phyloP scores from a whole-genome alignment of 2,113 vertebrate species.

The Gadus chalcogrammus region DNA sequence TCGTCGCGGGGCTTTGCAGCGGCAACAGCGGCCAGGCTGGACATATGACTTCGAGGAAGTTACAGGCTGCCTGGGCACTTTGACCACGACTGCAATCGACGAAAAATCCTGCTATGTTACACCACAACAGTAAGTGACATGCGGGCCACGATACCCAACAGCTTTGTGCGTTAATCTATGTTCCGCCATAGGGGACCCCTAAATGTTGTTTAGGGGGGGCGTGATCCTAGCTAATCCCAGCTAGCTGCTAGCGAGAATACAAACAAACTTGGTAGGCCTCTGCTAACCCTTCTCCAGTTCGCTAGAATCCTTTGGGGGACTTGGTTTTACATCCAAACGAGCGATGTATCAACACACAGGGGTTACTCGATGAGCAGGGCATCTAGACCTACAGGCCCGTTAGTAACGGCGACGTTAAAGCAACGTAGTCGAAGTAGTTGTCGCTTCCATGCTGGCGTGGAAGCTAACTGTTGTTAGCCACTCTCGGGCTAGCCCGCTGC shows the following conservation, averaged over 20 bases:
- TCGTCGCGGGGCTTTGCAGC: slow-evolving; percentile 55
- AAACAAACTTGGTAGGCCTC: slow-evolving; percentile 65
- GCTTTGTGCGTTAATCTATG: background rate
- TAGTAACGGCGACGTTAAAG: no score
- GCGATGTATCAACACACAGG: no score
- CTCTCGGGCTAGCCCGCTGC: no score
- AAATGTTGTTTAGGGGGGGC: slow-evolving; percentile 13
- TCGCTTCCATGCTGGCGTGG: no score
- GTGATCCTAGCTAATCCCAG: slow-evolving; percentile 17
- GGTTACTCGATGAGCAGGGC: no score
- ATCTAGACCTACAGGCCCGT: no score
- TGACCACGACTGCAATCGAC: background rate
- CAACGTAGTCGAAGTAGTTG: no score
- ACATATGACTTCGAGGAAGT: slow-evolving; percentile 66
- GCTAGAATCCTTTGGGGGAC: background rate
- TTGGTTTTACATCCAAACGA: background rate
- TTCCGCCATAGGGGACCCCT: background rate
- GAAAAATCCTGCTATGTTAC: slow-evolving; percentile 57
- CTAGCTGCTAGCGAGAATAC: slow-evolving; percentile 30
- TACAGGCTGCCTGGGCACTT: slow-evolving; percentile 1
- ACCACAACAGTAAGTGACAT: slow-evolving; percentile 17
- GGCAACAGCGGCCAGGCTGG: slow-evolving; percentile 2
- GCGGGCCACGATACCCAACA: slow-evolving; percentile 28
- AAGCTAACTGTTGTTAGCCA: no score
- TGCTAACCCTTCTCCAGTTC: background rate